Conservation (phyloP, 1,140 invertebrate genomes). For the Macrocentrus cingulum region DNA sequence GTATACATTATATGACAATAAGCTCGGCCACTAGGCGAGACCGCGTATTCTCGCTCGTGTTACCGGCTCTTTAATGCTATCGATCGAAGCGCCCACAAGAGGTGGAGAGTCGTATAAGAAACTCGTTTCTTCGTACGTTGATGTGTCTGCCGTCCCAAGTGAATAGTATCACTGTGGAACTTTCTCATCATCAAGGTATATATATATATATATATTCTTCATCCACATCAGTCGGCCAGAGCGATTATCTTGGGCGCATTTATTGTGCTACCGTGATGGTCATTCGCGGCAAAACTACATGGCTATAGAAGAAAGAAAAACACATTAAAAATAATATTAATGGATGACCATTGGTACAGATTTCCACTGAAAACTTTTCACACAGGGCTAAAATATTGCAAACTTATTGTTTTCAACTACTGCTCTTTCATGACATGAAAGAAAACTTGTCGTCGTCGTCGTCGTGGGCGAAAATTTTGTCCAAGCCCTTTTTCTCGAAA, state of each 20-base stretch:
- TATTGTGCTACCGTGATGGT: slow-evolving; percentile 14
- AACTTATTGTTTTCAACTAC: no score
- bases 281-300: no score
- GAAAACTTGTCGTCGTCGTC: no score
- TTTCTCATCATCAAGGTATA: slow-evolving; percentile 5
- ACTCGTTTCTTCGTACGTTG: slow-evolving; percentile 8
- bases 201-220: no score
- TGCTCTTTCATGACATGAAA: no score
- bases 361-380: no score
- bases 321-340: no score
- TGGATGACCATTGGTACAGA: no score
- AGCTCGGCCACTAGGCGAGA: slow-evolving; percentile 21
- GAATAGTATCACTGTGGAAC: slow-evolving; percentile 11
- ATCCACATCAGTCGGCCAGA: not conserved
- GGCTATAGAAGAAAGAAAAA: no score
- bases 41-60: slow-evolving; percentile 21
- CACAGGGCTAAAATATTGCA: no score
- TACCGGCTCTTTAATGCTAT: slow-evolving; percentile 35
- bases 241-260: slow-evolving; percentile 6
- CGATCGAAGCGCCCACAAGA: slow-evolving; percentile 6
- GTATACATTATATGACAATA: slow-evolving; percentile 35
- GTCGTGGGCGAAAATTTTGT: no score
- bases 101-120: not conserved
- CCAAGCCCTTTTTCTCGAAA: no score
- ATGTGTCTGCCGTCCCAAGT: slow-evolving; percentile 4